A percentile compares a stretch with the other conserved stretches of the same genome.
Conservation (phyloP, 2,113 vertebrate species). For the Brachirus orientalis region DNA sequence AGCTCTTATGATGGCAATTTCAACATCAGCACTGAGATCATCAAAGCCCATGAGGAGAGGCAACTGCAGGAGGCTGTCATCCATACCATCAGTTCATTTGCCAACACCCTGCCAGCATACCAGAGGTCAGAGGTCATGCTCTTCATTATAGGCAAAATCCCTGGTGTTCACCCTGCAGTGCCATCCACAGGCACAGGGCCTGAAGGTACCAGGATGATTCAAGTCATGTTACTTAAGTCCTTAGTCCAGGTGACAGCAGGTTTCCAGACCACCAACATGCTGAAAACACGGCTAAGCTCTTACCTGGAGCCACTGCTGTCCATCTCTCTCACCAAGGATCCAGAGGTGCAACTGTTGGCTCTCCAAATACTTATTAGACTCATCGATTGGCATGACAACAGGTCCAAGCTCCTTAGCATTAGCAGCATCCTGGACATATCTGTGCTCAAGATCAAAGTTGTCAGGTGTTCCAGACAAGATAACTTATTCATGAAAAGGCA, state of each 20-base stretch:
- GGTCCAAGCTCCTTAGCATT: constrained; percentile 89
- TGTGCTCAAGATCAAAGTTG: constrained; percentile 92
- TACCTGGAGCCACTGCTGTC: too few species aligned
- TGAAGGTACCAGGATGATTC: constrained; percentile 91
- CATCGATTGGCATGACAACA: constrained; percentile 93
- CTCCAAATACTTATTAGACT: constrained; percentile 95
- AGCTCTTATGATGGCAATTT: constrained; percentile 86
- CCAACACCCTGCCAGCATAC: constrained; percentile 93
- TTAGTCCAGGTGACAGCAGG: constrained; percentile 89
- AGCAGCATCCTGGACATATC: constrained; percentile 93
- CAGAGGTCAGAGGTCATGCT: constrained; percentile 97
- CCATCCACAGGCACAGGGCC: constrained; percentile 85
- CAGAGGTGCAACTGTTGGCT: constrained; percentile 91
- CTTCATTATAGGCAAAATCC: constrained; percentile 98
- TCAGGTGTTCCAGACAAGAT: constrained; percentile 97
- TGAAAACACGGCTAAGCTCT: constrained; percentile 92
- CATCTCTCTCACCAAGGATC: constrained; percentile 88
- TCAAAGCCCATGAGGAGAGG: constrained; percentile 93
- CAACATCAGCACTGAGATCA: constrained; percentile 85
- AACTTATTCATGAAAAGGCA: constrained; percentile 99
- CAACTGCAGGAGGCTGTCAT: constrained; percentile 96
- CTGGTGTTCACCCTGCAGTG: constrained; percentile 85
- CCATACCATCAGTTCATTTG: constrained; percentile 95
- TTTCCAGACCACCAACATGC: constrained; percentile 95
- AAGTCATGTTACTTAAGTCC: constrained; percentile 95